Base-by-base conservation (phyloP, 2,797 vertebrate species). In the Corythornis leucogaster region DNA sequence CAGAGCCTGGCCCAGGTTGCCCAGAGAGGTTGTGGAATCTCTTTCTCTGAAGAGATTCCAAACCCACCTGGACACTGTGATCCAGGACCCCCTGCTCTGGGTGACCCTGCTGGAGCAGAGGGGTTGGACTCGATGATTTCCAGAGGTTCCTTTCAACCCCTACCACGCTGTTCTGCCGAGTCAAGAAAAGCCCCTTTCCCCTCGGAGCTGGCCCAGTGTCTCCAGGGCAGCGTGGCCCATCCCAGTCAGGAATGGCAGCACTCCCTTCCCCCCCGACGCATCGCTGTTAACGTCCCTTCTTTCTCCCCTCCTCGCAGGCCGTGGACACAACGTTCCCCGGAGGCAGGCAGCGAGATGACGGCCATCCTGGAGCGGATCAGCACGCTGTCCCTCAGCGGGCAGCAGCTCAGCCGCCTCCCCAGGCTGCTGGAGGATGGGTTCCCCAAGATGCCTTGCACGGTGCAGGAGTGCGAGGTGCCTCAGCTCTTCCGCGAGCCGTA, bases 401-500 rank as follows among this genome's bases (percentile, higher is more conserved):
- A 99, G 93, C 98, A 98, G 77, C 94, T 98, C 63, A 93, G 97
- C 45, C 97, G 97, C 8, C 96, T 99, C 24, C 98, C 98, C n/a
- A 96, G 85, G 89, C 94, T 99, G 64, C 95, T 98, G 20, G 97
- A 98, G 91, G 95, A 97, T 13, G 97, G 98, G 26, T 78, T 98
- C 22, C 98, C 98, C 6, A 97, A 96, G 30, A 98, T 98, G 95
- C 96, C 98, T 1, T 96, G 98, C 84, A 99, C 99, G 0, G 98
- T 99, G 30, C 58, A 76, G 2, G 98, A 98, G 86, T 97, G 95
- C 0, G 98, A 99, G 20, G 98, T 99, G 35, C 99, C 98, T 0
- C 94, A 95, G 83, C 98, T 99, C 40, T 99, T 99, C 96, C 97
- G 98, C 2, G 99, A 99, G 97, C 99, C 98, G 0, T 99, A 98